A percentile compares a stretch with the other conserved stretches of the same genome.
phyloP scores from a whole-genome alignment of 1,140 invertebrate species.

The Lepeophtheirus salmonis region DNA sequence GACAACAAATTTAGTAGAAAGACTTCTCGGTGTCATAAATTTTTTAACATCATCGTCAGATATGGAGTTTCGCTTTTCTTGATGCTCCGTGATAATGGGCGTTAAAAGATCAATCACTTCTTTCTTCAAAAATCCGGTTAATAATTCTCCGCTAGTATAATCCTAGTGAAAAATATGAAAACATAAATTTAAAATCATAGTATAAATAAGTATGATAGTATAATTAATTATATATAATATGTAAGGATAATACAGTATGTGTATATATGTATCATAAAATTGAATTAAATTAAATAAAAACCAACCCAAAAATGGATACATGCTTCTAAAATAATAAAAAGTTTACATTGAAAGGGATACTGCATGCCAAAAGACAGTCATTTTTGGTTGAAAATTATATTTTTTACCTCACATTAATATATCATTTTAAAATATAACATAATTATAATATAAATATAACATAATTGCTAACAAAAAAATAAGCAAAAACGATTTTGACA shows the following conservation, averaged over 20 bases:
- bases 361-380: no score
- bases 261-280: neutral
- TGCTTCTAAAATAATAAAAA: neutral
- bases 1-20: conserved; percentile 34
- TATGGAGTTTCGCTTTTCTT: conserved; percentile 52
- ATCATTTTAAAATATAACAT: no score
- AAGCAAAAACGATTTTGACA: no score
- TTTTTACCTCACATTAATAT: no score
- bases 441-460: neutral
- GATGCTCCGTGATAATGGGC: conserved; percentile 58
- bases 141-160: conserved; percentile 68
- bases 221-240: conserved; percentile 13
- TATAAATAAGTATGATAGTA: neutral
- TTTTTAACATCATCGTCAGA: conserved; percentile 64
- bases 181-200: neutral
- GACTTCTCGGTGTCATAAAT: conserved; percentile 64
- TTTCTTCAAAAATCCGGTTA: conserved; percentile 88
- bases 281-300: neutral
- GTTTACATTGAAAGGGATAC: neutral
- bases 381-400: no score
- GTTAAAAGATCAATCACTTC: conserved; percentile 57
- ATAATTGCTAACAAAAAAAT: no score
- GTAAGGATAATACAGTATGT: conserved; percentile 2
- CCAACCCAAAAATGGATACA: neutral
- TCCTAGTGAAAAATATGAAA: conserved; percentile 34